These are phyloP conservation scores for Calonectris borealis DNA, from an alignment of 2,113 vertebrate genomes.

Conservation along the genomic window DNA sequence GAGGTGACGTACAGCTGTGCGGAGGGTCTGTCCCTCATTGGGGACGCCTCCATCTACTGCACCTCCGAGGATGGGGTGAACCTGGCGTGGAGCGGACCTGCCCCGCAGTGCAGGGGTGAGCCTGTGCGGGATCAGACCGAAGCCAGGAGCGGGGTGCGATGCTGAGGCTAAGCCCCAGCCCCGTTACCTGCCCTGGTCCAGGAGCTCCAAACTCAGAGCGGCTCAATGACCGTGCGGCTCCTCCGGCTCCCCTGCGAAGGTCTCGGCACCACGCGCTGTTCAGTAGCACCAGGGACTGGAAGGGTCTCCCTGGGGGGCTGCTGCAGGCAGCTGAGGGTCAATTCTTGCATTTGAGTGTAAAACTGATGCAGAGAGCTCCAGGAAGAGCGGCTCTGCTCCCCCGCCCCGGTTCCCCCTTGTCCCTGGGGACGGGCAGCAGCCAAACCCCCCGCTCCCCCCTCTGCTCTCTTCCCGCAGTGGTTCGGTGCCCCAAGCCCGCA, in stretches of 20 bases:
- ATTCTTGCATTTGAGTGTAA: fast-evolving
- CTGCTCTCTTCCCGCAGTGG: constrained; percentile 9
- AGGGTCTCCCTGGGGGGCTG: neutral
- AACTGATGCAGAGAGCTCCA: neutral
- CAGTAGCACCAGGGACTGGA: neutral
- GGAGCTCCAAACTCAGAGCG: neutral
- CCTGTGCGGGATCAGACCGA: neutral
- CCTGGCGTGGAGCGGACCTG: neutral
- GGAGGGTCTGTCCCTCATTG: neutral
- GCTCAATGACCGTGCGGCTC: neutral
- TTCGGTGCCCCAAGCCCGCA: constrained; percentile 57
- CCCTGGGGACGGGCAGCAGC: neutral
- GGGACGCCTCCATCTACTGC: neutral
- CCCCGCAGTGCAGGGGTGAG: neutral
- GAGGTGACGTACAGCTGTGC: neutral
- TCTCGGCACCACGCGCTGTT: neutral
- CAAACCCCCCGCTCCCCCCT: fast-evolving
- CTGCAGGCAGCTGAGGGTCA: neutral
- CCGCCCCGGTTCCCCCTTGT: fast-evolving
- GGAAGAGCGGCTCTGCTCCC: neutral
- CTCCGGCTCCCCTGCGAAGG: neutral
- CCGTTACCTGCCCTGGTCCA: neutral
- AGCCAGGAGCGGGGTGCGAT: neutral
- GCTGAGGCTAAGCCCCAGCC: neutral
- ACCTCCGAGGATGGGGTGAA: neutral